Evolutionary conservation across 2,113 vertebrate species (phyloP), one percentile per base, ranked within the genome.

Genomic region (Phylloscopus trochilus): DNA sequence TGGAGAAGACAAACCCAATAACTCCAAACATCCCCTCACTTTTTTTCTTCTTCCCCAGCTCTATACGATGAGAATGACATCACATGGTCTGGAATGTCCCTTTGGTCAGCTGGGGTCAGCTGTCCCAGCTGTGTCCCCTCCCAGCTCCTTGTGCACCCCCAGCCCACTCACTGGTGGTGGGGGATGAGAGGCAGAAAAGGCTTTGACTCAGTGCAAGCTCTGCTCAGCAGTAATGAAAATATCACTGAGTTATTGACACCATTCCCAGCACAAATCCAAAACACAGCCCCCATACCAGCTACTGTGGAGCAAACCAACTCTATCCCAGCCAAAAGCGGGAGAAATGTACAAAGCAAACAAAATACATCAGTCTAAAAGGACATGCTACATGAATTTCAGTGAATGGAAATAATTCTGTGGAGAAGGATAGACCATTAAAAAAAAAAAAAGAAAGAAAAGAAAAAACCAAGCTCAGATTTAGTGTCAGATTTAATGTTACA

Each of bases 211-310:
- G 19, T 20, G 22, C n/a, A 44, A 70, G 27, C 27, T 44, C 58
- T 63, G 16, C 23, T 44, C 33, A 72, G 23, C 51, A 51, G 43
- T 33, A 37, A 44, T 10, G 27, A 39, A 83, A 85, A 53, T n/a
- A 79, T 23, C 6, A 21, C 30, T 35, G 30, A 31, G 11, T 67
- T 79, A 52, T 13, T 14, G 7, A 27, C 46, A 46, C 5, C 9
- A 6, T 41, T 66, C 15, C 28, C 81, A 91, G 11, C 28, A 85
- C 6, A 73, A 85, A 66, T 53, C 7, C 37, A 27, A 79, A 72
- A 4, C 23, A 66, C 28, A 66, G 16, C 11, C 28, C 28, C 7
- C 0, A 0, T 6, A 30, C 14, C 31, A 59, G 9, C 6, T 35
- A 27, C n/a, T 13, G 1, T 3, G 17, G 26, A 59, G n/a, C 35